Evolutionary conservation across 2,113 vertebrate species (phyloP), one percentile per base, ranked within the genome.

Genomic region (Kryptolebias marmoratus): DNA sequence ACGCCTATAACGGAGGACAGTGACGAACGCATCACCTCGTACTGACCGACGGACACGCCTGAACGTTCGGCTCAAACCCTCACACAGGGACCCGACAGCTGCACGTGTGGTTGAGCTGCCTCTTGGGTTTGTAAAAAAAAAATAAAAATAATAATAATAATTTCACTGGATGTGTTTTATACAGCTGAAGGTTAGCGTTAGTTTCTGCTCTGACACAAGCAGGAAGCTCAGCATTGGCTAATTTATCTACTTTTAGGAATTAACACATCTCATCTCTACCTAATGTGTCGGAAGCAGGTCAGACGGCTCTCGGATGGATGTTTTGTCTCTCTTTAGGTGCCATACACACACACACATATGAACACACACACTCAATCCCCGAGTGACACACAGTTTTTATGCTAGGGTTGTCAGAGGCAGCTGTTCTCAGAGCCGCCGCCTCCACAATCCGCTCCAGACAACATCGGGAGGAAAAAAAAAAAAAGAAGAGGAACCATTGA

Each of bases 1-100:
- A 98, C 65, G 96, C 96, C 66, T 98, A 98, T 82, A 96, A 97
- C 0, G 96, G 96, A 84, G 96, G 96, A 81, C 96, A 96, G 89
- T 97, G 93, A 91, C 86, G 52, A 58, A 69, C 36, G 49, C 50
- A 47, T 22, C 13, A 11, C 10, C 30, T 63, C 57, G 64, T 18
- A 61, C 63, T 50, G 66, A 74, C 49, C 31, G n/a, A 68, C 36
- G 44, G 11, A 69, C 55, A 47, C 11, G 67, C 22, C 22, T 22
- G 14, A 53, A 56, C 61, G 80, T 1, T 18, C 32, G 45, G 15
- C 48, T 67, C 59, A 31, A 36, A 59, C 39, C 48, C 7, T 28
- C 59, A 62, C n/a, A 14, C 22, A 11, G 59, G n/a, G 49, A 68
- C 47, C 14, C 16, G 16, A n/a, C 28, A 67, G 42, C 47, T 58